Evolutionary conservation across 1,140 invertebrate species (phyloP).

Genomic region (Helicoverpa zea): DNA sequence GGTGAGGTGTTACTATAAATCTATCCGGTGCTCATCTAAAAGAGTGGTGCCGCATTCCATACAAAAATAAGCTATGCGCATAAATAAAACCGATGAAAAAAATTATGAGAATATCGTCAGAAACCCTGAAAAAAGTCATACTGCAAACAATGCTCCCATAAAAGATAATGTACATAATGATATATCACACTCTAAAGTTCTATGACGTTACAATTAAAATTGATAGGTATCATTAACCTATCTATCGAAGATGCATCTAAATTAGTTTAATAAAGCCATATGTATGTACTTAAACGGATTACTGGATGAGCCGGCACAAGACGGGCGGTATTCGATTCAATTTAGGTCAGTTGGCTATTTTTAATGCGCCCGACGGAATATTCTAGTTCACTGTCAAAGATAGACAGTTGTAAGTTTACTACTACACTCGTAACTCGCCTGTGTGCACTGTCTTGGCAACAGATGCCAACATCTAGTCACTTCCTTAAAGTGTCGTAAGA

Average conservation of each 20-base stretch:
- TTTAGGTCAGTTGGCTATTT: slow-evolving; percentile 31
- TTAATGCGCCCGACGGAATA: slow-evolving; percentile 11
- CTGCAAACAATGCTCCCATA: too few relatives aligned
- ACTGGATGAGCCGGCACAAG: slow-evolving; percentile 12
- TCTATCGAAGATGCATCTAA: slow-evolving; percentile 18
- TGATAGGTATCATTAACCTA: too few relatives aligned
- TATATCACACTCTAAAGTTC: too few relatives aligned
- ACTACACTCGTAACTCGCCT: not conserved
- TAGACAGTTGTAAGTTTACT: slow-evolving; percentile 6
- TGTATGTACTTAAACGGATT: slow-evolving; percentile 6
- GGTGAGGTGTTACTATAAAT: not conserved
- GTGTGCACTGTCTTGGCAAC: slow-evolving; percentile 1
- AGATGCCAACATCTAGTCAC: not conserved
- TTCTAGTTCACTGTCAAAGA: slow-evolving; percentile 40
- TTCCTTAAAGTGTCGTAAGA: slow-evolving; percentile 6
- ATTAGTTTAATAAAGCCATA: slow-evolving; percentile 16
- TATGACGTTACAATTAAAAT: too few relatives aligned
- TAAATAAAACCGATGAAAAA: too few relatives aligned
- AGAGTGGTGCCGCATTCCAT: too few relatives aligned
- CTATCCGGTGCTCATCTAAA: too few relatives aligned
- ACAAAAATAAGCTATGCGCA: too few relatives aligned
- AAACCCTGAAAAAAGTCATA: too few relatives aligned
- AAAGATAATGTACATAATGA: too few relatives aligned
- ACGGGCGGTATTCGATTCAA: slow-evolving; percentile 21
- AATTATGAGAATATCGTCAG: too few relatives aligned